These are phyloP conservation scores for Gobio gobio DNA, from an alignment of 2,113 vertebrate genomes.

Conservation along the genomic window DNA sequence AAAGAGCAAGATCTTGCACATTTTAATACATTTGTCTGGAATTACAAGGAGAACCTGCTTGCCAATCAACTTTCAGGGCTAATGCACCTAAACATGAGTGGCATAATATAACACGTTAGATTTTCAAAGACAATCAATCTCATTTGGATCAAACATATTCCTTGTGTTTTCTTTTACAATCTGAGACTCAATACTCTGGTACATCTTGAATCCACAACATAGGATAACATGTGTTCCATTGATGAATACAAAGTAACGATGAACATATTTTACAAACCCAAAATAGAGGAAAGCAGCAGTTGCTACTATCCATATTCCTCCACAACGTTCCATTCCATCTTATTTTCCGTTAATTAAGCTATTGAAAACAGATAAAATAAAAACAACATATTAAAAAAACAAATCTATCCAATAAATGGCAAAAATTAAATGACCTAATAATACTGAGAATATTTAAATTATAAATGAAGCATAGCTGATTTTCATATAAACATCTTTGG, in stretches of 20 bases:
- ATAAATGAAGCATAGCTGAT: neutral
- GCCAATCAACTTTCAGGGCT: neutral
- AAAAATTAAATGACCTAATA: neutral
- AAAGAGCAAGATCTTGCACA: neutral
- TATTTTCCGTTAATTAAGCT: neutral
- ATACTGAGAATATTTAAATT: neutral
- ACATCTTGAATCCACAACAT: neutral
- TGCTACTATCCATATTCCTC: neutral
- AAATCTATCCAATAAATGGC: neutral
- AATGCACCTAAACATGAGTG: neutral
- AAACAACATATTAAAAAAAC: neutral
- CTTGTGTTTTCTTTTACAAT: neutral
- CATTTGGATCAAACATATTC: neutral
- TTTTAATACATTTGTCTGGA: conserved; percentile 19
- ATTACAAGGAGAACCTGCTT: neutral
- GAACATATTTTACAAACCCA: conserved; percentile 2
- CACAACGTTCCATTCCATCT: too few species aligned
- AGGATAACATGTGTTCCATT: conserved; percentile 21
- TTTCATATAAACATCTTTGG: neutral
- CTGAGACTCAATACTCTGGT: neutral
- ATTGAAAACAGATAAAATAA: neutral
- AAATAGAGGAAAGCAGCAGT: neutral
- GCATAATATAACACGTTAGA: neutral
- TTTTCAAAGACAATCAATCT: neutral
- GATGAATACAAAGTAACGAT: neutral